Evolutionary conservation across 2,113 vertebrate genomes (phyloP).

Genomic region (Amazona guildingii): DNA sequence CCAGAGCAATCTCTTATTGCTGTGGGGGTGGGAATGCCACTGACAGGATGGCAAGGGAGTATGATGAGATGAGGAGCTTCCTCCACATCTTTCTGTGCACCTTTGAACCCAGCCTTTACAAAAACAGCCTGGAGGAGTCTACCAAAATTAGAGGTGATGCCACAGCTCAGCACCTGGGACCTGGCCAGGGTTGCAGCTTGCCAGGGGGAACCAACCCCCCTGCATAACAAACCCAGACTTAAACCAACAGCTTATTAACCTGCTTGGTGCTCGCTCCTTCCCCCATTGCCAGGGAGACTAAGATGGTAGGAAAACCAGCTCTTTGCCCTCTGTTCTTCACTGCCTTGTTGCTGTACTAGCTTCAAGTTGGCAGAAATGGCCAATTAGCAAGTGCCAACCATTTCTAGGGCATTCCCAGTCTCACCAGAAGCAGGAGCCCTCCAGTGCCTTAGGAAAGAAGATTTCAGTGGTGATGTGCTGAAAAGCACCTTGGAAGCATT

Average conservation of each 20-base stretch:
- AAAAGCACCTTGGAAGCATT: background rate
- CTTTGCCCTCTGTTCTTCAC: background rate
- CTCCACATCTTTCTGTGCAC: background rate
- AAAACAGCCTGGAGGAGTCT: background rate
- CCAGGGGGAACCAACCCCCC: background rate
- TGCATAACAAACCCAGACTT: background rate
- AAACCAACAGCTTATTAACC: background rate
- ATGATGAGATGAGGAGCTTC: background rate
- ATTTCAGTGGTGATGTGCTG: background rate
- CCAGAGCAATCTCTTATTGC: background rate
- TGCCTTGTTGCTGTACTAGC: background rate
- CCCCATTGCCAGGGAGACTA: background rate
- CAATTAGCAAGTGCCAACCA: background rate
- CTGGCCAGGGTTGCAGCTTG: background rate
- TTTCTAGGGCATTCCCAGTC: background rate
- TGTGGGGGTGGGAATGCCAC: background rate
- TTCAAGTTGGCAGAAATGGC: background rate
- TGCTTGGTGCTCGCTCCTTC: background rate
- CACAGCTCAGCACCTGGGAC: background rate
- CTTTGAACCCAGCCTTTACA: background rate
- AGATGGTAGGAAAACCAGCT: background rate
- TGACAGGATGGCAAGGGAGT: slow-evolving; percentile 7
- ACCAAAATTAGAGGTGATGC: background rate
- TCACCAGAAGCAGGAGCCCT: background rate
- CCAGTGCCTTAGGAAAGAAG: background rate